Evolutionary conservation across 1,140 invertebrate genomes (phyloP), one percentile per base, ranked within the genome.

Genomic region (Eciton burchellii): DNA sequence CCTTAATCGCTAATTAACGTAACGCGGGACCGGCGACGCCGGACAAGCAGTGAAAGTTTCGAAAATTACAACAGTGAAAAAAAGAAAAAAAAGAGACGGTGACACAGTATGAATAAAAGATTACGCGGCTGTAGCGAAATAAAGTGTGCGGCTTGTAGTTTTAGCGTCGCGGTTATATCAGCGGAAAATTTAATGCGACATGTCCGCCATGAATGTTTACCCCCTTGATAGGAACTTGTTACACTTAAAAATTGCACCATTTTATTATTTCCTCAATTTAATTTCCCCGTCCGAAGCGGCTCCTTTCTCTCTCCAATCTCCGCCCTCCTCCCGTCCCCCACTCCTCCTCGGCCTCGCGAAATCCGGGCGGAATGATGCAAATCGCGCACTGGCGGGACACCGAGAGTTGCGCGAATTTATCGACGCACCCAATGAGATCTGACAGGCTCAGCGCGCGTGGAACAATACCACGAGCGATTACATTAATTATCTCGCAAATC

Each of bases 391-490:
- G 43, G 43, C 52, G 68, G 56, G 21, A 24, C 24, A 62, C 21
- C 45, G 60, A 41, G 21, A 41, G 21, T 66, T 66, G 52, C 11
- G 9, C 43, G 56, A 68, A 79, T 79, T 79, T 70, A 45, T n/a
- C 35, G n/a, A 70, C 24, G 54, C 45, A 41, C 41, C 45, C 49
- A 79, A 68, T 56, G 41, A 62, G 56, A 68, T 68, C 21, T 68
- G 49, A 77, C 47, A 77, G 66, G 24, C 62, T 35, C 35, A 3
- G 49, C 56, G 49, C 35, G 41, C 29, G 26, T 43, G 41, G 49
- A 70, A 79, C 70, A 79, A 79, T 70, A 79, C 56, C 52, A 57
- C 21, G 24, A 45, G 41, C 63, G 56, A 79, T 79, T 66, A 79
- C 52, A 70, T 45, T 57, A 57, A 79, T 79, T 79, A 79, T 79